Conservation (phyloP, 2,888 invertebrate genomes). For the Melanostoma scalare region DNA sequence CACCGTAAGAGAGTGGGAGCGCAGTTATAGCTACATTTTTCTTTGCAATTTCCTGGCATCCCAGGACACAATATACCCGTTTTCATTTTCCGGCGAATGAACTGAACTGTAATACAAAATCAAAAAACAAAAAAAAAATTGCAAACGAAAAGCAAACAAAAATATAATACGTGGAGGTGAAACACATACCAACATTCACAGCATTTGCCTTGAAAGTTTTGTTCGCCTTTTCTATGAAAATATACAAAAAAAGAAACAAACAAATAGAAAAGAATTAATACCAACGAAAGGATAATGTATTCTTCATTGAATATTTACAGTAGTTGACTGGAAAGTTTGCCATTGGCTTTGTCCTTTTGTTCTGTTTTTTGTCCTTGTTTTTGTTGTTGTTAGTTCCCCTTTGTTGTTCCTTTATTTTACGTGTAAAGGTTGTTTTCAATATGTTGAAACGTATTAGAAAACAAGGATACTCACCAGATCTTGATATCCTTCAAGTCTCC, state of each 20-base stretch:
- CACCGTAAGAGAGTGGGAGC: background rate
- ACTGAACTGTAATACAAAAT: slow-evolving; percentile 24
- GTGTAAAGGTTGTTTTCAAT: slow-evolving; percentile 31
- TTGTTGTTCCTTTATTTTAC: slow-evolving; percentile 2
- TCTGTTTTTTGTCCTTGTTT: slow-evolving; percentile 20
- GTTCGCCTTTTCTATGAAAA: slow-evolving; percentile 25
- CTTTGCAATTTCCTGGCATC: slow-evolving; percentile 35
- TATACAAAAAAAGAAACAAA: background rate
- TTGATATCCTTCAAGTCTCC: slow-evolving; percentile 26
- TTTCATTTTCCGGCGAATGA: slow-evolving; percentile 34
- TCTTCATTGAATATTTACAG: slow-evolving; percentile 71
- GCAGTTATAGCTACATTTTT: background rate
- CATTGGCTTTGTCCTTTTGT: slow-evolving; percentile 51
- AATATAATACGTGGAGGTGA: slow-evolving; percentile 21
- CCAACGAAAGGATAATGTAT: slow-evolving; percentile 67
- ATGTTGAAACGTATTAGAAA: slow-evolving; percentile 41
- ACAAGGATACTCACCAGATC: slow-evolving; percentile 36
- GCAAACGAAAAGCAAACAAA: slow-evolving; percentile 13
- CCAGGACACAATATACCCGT: slow-evolving; percentile 30
- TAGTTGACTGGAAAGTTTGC: slow-evolving; percentile 59
- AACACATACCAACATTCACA: background rate
- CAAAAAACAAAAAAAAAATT: slow-evolving; percentile 10
- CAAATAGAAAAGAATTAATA: slow-evolving; percentile 33
- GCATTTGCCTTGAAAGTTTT: slow-evolving; percentile 54
- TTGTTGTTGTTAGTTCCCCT: background rate